A percentile compares a stretch with the other conserved stretches of the same genome.
Conservation (phyloP, 2,888 invertebrate species). For the Matsumyia berberina region DNA sequence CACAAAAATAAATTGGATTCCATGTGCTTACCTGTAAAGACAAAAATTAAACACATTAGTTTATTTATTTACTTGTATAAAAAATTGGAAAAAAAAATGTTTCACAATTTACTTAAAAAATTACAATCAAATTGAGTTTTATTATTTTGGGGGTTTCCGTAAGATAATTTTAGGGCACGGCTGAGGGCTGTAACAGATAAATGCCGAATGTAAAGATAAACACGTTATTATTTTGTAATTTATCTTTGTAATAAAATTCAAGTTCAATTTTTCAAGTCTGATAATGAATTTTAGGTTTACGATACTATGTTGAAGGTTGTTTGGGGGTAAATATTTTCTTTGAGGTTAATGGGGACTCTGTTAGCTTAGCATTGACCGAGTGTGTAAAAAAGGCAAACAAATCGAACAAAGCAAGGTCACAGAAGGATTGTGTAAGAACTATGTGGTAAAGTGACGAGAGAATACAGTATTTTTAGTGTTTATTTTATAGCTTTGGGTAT, state of each 20-base stretch:
- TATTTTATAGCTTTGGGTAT: conserved; percentile 2
- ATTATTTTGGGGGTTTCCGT: no score
- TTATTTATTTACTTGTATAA: no score
- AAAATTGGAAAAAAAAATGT: no score
- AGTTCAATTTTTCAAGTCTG: conserved; percentile 31
- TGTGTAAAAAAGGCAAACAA: background rate
- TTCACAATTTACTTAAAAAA: no score
- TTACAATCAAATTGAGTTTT: no score
- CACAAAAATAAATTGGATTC: conserved; percentile 29
- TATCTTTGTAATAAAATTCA: conserved; percentile 26
- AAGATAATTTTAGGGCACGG: conserved; percentile 2
- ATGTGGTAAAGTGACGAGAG: background rate
- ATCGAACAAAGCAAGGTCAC: background rate
- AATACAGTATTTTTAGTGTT: background rate
- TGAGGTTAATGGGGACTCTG: background rate
- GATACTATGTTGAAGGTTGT: conserved; percentile 9
- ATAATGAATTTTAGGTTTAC: conserved; percentile 3
- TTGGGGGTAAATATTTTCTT: conserved; percentile 21
- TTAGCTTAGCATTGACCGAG: background rate
- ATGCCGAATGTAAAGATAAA: background rate
- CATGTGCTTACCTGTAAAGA: conserved; percentile 46
- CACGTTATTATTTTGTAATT: conserved; percentile 4
- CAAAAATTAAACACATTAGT: conserved; percentile 1
- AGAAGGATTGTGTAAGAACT: background rate
- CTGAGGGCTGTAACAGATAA: conserved; percentile 4